Evolutionary conservation across 2,797 vertebrate genomes (phyloP), one percentile per base, ranked within the genome.

Genomic region (Centropyge bicolor): DNA sequence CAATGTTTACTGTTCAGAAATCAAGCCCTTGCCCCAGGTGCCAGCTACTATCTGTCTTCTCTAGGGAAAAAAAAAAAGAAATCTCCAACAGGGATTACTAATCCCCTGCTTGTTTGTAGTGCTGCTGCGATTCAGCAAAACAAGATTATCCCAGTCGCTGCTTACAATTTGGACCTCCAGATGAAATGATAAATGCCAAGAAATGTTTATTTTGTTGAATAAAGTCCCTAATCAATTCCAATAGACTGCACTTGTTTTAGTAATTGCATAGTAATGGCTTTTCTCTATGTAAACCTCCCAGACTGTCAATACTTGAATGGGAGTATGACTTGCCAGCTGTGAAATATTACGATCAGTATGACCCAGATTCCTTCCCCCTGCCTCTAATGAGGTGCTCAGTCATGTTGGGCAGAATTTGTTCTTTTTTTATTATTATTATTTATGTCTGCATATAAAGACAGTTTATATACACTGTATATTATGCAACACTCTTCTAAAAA

Each of bases 1-100:
- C 91, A 90, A 83, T 94, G 90, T 95, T 94, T 91, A 93, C 92
- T 84, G 88, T 92, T 91, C 69, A 85, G 85, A 85, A 92, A 91
- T 92, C 92, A 90, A 90, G 84, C 80, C 89, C 84, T 79, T 84
- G 80, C 84, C 86, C 83, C 80, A 57, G 83, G 88, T 91, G 86
- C 85, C 85, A 86, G 69, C 66, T 70, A 51, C 87, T 93, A 92
- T 90, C 92, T 84, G 66, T 84, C 81, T 78, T 83, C 74, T 85
- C 65, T 20, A 16, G 54, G 46, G 51, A 14, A 38, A 64, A 8
- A 40, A 59, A 59, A 70, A 82, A 80, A 81, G 66, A 85, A 66
- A 16, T 79, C 78, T 78, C 82, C 81, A 84, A 60, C 78, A 76
- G 73, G 78, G 87, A 87, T 88, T 85, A 78, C 80, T 88, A 90